Evolutionary conservation across 1,140 invertebrate genomes (phyloP), one percentile per base, ranked within the genome.

Genomic region (Drosophila arizonae): DNA sequence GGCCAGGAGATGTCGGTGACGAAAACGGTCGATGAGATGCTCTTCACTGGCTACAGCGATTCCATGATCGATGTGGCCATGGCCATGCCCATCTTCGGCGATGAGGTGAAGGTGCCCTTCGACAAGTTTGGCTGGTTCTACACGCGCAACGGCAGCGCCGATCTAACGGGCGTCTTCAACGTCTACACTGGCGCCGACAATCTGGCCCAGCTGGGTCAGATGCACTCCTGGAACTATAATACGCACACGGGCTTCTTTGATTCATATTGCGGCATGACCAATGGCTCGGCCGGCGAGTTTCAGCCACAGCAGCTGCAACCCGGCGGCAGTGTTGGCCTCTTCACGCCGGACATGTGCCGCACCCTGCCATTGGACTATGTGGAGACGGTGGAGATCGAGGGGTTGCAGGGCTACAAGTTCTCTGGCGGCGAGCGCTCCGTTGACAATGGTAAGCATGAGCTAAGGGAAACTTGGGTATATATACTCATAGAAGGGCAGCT

Each of bases 51-150:
- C 0, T 97, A 96, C 77, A 92, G 93, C 0, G 96, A 97, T 82
- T 75, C 93, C 0, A 89, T 97, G 15, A 93, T 97, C 41, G 93
- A 94, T 26, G 82, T 96, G 36, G 94, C 94, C 0, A 93, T 93
- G 45, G 93, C 92, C 67, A 63, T 95, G 45, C 94, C 94, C 1
- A 65, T 91, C 13, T 91, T 91, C 17, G 90, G 89, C 0, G 87
- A 86, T n/a, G 87, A 91, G 0, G 81, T 91, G 0, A 92, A 94
- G 1, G 94, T 95, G 4, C 94, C 93, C 0, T 94, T 94, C 39
- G 95, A 96, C 82, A 94, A 93, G 78, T 96, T 97, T 90, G 96
- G 95, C 28, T 95, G 96, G 94, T 96, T 97, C 92, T 97, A 96
- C 90, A 93, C 94, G 94, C 95, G 95, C 90, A 97, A 97, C 76